Conservation (phyloP, 2,113 vertebrate genomes). For the Varanus komodoensis region DNA sequence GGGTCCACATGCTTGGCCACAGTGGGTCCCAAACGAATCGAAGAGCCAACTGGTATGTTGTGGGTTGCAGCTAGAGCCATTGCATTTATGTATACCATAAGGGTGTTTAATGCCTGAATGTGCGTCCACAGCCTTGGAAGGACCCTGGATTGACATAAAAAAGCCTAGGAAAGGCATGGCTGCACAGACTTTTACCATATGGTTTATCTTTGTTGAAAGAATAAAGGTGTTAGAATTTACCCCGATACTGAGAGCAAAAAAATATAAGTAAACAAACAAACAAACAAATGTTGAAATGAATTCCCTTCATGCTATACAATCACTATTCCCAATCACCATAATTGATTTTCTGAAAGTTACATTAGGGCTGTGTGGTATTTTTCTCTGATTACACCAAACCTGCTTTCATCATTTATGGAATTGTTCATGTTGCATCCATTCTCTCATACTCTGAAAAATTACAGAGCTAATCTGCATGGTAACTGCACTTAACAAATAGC, state of each 20-base stretch:
- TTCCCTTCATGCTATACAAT: not conserved
- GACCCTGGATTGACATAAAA: not conserved
- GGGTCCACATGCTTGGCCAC: not conserved
- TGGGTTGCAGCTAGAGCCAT: not conserved
- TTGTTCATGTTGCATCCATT: not conserved
- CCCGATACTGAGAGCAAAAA: not conserved
- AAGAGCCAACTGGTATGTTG: not conserved
- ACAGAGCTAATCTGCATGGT: slow-evolving; percentile 52
- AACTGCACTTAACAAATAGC: slow-evolving; percentile 55
- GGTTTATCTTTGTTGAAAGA: not conserved
- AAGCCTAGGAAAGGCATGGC: not conserved
- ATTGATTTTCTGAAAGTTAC: not conserved
- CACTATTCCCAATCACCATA: not conserved
- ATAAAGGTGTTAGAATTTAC: not conserved
- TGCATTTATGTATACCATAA: not conserved
- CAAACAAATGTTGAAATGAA: not conserved
- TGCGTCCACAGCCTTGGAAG: not conserved
- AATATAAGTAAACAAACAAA: not conserved
- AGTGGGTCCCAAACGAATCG: not conserved
- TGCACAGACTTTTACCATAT: not conserved
- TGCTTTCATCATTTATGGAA: slow-evolving; percentile 16
- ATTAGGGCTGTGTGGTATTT: not conserved
- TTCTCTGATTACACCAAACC: slow-evolving; percentile 11
- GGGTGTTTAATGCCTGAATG: not conserved
- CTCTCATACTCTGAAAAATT: slow-evolving; percentile 12